Conservation (phyloP, 2,113 vertebrate genomes). For the Coryphaenoides rupestris region DNA sequence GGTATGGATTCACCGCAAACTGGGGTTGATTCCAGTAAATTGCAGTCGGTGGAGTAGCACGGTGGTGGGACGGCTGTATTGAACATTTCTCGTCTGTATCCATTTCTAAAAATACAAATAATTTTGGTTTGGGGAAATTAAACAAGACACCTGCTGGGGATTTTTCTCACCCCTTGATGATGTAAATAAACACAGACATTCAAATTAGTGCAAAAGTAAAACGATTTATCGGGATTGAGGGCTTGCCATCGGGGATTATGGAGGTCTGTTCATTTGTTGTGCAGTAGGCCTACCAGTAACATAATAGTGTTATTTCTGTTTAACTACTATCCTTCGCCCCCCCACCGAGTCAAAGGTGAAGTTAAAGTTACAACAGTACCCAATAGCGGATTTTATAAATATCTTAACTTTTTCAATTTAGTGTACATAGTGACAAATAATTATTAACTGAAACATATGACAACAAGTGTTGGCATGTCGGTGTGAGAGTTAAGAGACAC, state of each 20-base stretch:
- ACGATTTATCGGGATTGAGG: slow-evolving; percentile 37
- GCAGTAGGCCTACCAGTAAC: slow-evolving; percentile 23
- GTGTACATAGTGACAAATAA: slow-evolving; percentile 52
- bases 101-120: slow-evolving; percentile 15
- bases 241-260: slow-evolving; percentile 43
- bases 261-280: slow-evolving; percentile 50
- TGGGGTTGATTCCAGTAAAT: too few relatives aligned
- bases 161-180: slow-evolving; percentile 20
- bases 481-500: slow-evolving; percentile 10
- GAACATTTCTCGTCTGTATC: slow-evolving; percentile 1
- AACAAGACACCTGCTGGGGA: slow-evolving; percentile 14
- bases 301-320: slow-evolving; percentile 35
- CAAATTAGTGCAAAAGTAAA: slow-evolving; percentile 41
- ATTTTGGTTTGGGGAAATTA: too few relatives aligned
- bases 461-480: slow-evolving; percentile 1
- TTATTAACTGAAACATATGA: not conserved
- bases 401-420: slow-evolving; percentile 31
- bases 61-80: not conserved
- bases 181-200: slow-evolving; percentile 63
- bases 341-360: too few relatives aligned
- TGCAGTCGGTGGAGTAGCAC: too few relatives aligned
- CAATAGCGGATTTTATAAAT: slow-evolving; percentile 39
- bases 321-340: slow-evolving; percentile 36
- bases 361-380: slow-evolving; percentile 35
- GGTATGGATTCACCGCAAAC: not conserved